Evolutionary conservation across 2,113 vertebrate species (phyloP).

Genomic region (Barbus barbus): DNA sequence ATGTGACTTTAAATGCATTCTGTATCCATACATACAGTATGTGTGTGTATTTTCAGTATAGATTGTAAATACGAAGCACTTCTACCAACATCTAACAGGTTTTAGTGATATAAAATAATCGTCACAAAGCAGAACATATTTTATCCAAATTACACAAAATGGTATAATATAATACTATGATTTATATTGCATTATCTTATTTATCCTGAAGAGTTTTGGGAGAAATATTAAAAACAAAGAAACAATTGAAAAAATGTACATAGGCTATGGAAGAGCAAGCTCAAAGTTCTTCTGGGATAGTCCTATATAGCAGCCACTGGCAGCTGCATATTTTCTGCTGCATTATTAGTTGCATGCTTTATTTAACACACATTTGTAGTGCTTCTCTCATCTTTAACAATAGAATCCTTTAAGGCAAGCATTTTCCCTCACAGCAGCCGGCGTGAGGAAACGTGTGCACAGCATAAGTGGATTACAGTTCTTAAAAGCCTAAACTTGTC

Average conservation of each 20-base stretch:
- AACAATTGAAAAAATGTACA: too few species aligned
- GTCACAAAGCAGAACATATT: neutral
- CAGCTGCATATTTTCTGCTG: too few species aligned
- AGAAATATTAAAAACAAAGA: neutral
- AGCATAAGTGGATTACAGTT: conserved; percentile 32
- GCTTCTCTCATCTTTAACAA: conserved; percentile 35
- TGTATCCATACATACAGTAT: too few species aligned
- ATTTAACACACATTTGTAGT: conserved; percentile 49
- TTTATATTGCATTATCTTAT: neutral
- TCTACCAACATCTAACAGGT: neutral
- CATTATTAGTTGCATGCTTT: conserved; percentile 52
- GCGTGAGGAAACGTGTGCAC: conserved; percentile 14
- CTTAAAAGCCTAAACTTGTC: conserved; percentile 59
- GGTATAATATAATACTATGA: too few species aligned
- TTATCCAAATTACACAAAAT: neutral
- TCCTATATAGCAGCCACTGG: conserved; percentile 49
- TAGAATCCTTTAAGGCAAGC: conserved; percentile 36
- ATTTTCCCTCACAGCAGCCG: neutral
- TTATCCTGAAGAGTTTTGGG: neutral
- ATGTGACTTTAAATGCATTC: neutral
- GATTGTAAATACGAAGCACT: neutral
- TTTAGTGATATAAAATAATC: neutral
- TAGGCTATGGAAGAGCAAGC: neutral
- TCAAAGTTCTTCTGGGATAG: neutral
- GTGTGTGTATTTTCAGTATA: neutral